These are phyloP conservation scores for Physella acuta DNA, from an alignment of 1,140 invertebrate species.

Conservation along the genomic window DNA sequence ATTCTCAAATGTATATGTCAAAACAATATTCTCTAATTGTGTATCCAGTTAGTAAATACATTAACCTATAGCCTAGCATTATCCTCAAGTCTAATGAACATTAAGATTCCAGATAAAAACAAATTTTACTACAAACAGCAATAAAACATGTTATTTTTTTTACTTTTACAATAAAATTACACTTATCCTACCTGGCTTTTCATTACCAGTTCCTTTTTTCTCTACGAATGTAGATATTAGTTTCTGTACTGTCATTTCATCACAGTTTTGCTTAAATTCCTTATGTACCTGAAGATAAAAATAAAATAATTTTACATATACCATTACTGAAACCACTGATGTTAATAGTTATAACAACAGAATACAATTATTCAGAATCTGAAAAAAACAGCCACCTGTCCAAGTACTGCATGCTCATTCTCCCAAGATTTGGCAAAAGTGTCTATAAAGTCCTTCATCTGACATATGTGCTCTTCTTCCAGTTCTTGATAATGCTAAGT, in stretches of 20 bases:
- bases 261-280: conserved; percentile 86
- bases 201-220: conserved; percentile 85
- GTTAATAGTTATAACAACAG: too few relatives aligned
- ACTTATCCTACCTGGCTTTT: conserved; percentile 76
- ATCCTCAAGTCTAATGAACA: too few relatives aligned
- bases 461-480: conserved; percentile 85
- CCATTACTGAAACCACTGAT: too few relatives aligned
- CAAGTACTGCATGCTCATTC: conserved; percentile 85
- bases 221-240: conserved; percentile 86
- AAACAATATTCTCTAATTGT: too few relatives aligned
- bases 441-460: conserved; percentile 94
- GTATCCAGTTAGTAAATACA: too few relatives aligned
- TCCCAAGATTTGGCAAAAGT: conserved; percentile 84
- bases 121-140: too few relatives aligned
- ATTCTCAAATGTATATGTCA: background rate
- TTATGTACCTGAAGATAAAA: conserved; percentile 73
- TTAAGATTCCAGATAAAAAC: too few relatives aligned
- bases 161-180: background rate
- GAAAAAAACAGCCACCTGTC: conserved; percentile 64
- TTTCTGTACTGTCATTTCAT: conserved; percentile 88
- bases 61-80: too few relatives aligned
- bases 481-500: conserved; percentile 87
- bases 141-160: background rate
- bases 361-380: too few relatives aligned
- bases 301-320: too few relatives aligned